Evolutionary conservation across 2,888 invertebrate species (phyloP).

Genomic region (Dasysyrphus albostriatus): DNA sequence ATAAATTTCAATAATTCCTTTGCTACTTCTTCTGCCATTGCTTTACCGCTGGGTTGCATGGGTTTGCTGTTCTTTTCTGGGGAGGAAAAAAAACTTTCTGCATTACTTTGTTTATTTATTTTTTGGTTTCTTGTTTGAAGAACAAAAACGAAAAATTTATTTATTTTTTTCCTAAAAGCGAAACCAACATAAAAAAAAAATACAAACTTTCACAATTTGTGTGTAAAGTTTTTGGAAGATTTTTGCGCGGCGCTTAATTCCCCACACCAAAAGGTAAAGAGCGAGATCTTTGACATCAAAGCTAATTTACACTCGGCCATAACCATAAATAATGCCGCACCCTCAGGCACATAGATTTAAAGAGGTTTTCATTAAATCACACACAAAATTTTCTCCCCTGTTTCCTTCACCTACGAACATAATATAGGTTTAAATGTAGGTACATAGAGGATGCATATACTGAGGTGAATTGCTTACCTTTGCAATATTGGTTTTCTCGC

Average conservation of each 20-base stretch:
- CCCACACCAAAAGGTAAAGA: conserved; percentile 12
- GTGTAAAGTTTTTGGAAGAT: conserved; percentile 57
- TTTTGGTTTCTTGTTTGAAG: conserved; percentile 12
- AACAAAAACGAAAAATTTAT: neutral
- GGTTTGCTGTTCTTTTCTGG: conserved; percentile 54
- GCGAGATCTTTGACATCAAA: conserved; percentile 67
- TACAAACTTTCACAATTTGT: conserved; percentile 68
- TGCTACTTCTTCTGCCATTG: conserved; percentile 22
- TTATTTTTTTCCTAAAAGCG: conserved; percentile 1
- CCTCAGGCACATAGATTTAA: conserved; percentile 64
- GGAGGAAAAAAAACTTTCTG: conserved; percentile 49
- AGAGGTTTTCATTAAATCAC: conserved; percentile 74
- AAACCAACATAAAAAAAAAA: neutral
- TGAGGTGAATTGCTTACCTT: conserved; percentile 62
- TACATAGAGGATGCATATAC: conserved; percentile 28
- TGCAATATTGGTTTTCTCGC: conserved; percentile 54
- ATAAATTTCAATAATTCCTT: conserved; percentile 75
- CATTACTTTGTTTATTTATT: conserved; percentile 63
- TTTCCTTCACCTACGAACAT: neutral
- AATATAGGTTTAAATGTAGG: neutral
- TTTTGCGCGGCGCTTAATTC: conserved; percentile 18
- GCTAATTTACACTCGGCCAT: conserved; percentile 71
- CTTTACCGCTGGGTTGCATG: conserved; percentile 45
- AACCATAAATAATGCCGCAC: conserved; percentile 68
- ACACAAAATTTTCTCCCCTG: conserved; percentile 32